A percentile compares a stretch with the other conserved stretches of the same genome.
Conservation (phyloP, 2,888 invertebrate genomes). For the Ellobium chinense region DNA sequence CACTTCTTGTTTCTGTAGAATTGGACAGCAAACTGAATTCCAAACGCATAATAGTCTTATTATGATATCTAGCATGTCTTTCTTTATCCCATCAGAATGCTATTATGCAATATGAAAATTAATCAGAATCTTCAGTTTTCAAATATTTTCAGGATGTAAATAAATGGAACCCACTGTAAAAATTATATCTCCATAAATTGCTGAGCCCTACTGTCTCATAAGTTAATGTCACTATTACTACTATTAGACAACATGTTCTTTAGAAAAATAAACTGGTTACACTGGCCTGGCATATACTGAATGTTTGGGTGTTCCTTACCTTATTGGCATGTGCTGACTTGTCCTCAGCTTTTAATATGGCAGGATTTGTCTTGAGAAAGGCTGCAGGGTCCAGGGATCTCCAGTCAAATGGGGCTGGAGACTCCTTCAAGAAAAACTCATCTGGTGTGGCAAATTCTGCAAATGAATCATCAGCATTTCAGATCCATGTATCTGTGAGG, state of each 20-base stretch:
- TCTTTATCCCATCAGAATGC: no score
- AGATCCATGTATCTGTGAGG: no score
- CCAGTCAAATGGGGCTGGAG: constrained; percentile 71
- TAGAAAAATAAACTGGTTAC: not conserved
- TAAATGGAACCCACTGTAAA: no score
- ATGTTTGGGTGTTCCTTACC: constrained; percentile 53
- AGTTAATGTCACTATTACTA: not conserved
- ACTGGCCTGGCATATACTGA: not conserved
- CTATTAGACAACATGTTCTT: not conserved
- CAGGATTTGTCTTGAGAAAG: constrained; percentile 50
- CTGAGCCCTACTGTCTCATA: no score
- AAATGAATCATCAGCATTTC: not conserved
- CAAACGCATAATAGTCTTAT: no score
- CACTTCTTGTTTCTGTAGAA: constrained; percentile 68
- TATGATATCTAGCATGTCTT: no score
- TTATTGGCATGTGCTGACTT: constrained; percentile 55
- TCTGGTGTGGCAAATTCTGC: constrained; percentile 76
- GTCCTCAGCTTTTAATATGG: constrained; percentile 45
- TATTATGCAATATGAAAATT: no score
- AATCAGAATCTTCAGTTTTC: no score
- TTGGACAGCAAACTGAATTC: no score
- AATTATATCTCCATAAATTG: no score
- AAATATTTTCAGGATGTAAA: no score
- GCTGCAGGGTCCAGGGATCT: constrained; percentile 63
- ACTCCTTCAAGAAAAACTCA: constrained; percentile 73